A percentile compares a stretch with the other conserved stretches of the same genome.
phyloP scores from a whole-genome alignment of 2,797 vertebrate species.

The Arnoldichthys spilopterus region DNA sequence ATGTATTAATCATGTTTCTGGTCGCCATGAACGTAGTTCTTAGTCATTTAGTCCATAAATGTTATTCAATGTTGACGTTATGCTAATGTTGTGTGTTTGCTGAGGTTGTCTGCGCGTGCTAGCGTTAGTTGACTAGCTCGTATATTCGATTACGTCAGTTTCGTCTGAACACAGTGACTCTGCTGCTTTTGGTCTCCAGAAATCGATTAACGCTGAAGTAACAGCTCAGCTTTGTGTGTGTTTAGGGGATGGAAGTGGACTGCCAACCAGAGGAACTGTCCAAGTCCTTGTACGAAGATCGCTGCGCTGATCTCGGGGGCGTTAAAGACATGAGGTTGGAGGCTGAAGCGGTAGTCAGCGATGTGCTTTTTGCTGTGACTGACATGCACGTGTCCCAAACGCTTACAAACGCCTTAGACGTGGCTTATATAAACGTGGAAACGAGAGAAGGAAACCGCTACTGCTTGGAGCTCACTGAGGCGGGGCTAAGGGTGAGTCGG shows the following conservation, averaged over 20 bases:
- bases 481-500: slow-evolving; percentile 88
- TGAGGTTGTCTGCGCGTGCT: too few relatives aligned
- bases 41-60: neutral
- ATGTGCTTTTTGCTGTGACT: slow-evolving; percentile 91
- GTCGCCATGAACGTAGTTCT: too few relatives aligned
- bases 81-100: too few relatives aligned
- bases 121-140: neutral
- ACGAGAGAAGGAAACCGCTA: slow-evolving; percentile 90
- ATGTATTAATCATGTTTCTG: too few relatives aligned
- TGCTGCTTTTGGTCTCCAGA: neutral
- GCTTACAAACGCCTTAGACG: slow-evolving; percentile 84
- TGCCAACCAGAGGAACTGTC: slow-evolving; percentile 83
- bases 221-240: neutral
- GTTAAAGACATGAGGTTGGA: slow-evolving; percentile 96
- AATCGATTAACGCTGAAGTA: neutral
- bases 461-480: slow-evolving; percentile 94
- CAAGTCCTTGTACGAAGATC: slow-evolving; percentile 78
- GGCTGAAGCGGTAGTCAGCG: slow-evolving; percentile 93
- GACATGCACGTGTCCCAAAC: slow-evolving; percentile 93
- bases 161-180: neutral
- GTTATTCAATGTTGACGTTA: too few relatives aligned
- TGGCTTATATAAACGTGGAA: slow-evolving; percentile 95
- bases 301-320: slow-evolving; percentile 80
- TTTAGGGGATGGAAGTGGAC: slow-evolving; percentile 89
- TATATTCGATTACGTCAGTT: slow-evolving; percentile 10